Percentiles rank a stretch among this genome's conserved stretches.
phyloP scores from a whole-genome alignment of 2,888 invertebrate genomes.

The Scaptomyza caliginosa region DNA sequence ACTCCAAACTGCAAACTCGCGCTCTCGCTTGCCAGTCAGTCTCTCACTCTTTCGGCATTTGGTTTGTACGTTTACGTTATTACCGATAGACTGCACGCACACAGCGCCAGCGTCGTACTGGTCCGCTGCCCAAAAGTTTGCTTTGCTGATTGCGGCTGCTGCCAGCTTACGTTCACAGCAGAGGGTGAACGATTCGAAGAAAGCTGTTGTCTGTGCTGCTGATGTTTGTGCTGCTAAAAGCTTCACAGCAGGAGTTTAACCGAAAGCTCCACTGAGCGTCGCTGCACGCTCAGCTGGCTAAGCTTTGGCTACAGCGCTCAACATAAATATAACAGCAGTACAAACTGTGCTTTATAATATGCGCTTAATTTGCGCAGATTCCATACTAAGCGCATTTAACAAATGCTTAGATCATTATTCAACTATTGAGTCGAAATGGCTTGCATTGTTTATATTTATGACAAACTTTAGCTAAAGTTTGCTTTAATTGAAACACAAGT shows the following conservation, averaged over 20 bases:
- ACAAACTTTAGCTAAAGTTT: no score
- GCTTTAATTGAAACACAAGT: not conserved
- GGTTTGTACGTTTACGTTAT: constrained; percentile 32
- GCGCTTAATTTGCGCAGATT: not conserved
- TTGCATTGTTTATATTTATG: no score
- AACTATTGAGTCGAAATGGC: no score
- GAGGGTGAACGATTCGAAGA: constrained; percentile 21
- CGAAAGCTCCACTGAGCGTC: constrained; percentile 26
- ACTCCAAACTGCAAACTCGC: constrained; percentile 19
- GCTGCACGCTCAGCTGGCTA: constrained; percentile 38
- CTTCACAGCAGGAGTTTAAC: constrained; percentile 23
- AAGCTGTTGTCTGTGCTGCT: constrained; percentile 32
- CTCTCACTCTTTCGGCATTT: constrained; percentile 14
- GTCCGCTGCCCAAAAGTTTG: constrained; percentile 57
- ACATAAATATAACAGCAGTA: constrained; percentile 20
- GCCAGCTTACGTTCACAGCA: constrained; percentile 19
- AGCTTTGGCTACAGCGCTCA: constrained; percentile 39
- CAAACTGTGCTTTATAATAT: not conserved
- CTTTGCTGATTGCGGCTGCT: constrained; percentile 48
- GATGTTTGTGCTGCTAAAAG: constrained; percentile 20
- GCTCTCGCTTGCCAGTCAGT: constrained; percentile 10
- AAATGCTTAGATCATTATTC: no score
- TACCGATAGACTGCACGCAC: constrained; percentile 71
- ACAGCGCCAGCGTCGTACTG: constrained; percentile 78
- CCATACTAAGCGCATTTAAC: not conserved